A percentile compares a stretch with the other conserved stretches of the same genome.
These are phyloP conservation scores for Tethea ocularis DNA, from an alignment of 2,888 invertebrate genomes.

Conservation along the genomic window DNA sequence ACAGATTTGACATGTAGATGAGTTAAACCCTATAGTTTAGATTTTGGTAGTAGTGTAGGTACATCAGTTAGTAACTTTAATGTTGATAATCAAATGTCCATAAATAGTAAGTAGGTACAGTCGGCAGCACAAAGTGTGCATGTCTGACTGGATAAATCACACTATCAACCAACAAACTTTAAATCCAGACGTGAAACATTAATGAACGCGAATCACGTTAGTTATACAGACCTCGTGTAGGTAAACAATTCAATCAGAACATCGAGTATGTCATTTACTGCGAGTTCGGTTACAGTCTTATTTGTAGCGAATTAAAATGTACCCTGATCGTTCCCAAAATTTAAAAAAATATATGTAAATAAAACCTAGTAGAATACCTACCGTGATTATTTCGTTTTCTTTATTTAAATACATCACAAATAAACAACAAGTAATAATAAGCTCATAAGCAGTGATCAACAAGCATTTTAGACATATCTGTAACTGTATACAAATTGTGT, in stretches of 20 bases:
- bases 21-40: too few species aligned
- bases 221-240: slow-evolving; percentile 37
- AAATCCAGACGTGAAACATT: slow-evolving; percentile 46
- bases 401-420: too few species aligned
- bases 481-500: too few species aligned
- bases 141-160: slow-evolving; percentile 33
- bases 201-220: slow-evolving; percentile 51
- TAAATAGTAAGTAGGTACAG: background rate
- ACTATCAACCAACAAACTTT: slow-evolving; percentile 35
- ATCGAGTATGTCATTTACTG: slow-evolving; percentile 47
- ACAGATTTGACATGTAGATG: too few species aligned
- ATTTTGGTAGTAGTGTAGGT: too few species aligned
- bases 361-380: too few species aligned
- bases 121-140: background rate
- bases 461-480: too few species aligned
- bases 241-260: slow-evolving; percentile 56
- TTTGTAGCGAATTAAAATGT: slow-evolving; percentile 18
- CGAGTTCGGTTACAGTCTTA: slow-evolving; percentile 13
- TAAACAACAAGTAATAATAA: too few species aligned
- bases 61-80: background rate
- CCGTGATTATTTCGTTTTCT: too few species aligned
- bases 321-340: too few species aligned
- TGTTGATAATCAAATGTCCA: background rate
- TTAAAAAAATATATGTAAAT: too few species aligned
- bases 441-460: too few species aligned